Evolutionary conservation across 2,888 invertebrate genomes (phyloP).

Genomic region (Cephus spinipes): DNA sequence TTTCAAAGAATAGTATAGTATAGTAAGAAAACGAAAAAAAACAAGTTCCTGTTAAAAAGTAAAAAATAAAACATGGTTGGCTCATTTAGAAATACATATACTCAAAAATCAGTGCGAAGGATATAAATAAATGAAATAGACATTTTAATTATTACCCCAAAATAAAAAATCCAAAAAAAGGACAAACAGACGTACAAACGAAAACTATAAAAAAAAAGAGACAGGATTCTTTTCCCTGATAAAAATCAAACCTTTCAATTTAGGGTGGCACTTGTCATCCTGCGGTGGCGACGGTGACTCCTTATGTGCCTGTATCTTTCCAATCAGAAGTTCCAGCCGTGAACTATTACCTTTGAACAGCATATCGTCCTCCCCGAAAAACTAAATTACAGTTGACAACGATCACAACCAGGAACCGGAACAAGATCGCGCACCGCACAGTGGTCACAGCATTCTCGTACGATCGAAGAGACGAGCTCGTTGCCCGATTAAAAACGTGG

Average conservation of each 20-base stretch:
- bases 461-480: neutral
- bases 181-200: neutral
- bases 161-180: neutral
- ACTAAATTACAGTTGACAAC: neutral
- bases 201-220: neutral
- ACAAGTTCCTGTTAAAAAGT: neutral
- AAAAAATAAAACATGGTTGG: neutral
- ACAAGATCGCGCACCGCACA: neutral
- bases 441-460: neutral
- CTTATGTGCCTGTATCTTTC: slow-evolving; percentile 88
- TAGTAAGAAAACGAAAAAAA: neutral
- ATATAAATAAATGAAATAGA: no score
- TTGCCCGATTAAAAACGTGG: neutral
- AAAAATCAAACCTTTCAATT: slow-evolving; percentile 50
- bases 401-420: neutral
- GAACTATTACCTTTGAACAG: slow-evolving; percentile 90
- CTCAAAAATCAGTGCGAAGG: no score
- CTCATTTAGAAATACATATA: no score
- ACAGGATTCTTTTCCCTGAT: neutral
- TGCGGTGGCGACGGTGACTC: slow-evolving; percentile 69
- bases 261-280: slow-evolving; percentile 41
- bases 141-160: neutral
- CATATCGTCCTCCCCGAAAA: slow-evolving; percentile 69
- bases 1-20: neutral
- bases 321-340: slow-evolving; percentile 84